Percentiles rank a stretch among this genome's conserved stretches.
phyloP scores from a whole-genome alignment of 2,888 invertebrate species.

The Blastobasis adustella region DNA sequence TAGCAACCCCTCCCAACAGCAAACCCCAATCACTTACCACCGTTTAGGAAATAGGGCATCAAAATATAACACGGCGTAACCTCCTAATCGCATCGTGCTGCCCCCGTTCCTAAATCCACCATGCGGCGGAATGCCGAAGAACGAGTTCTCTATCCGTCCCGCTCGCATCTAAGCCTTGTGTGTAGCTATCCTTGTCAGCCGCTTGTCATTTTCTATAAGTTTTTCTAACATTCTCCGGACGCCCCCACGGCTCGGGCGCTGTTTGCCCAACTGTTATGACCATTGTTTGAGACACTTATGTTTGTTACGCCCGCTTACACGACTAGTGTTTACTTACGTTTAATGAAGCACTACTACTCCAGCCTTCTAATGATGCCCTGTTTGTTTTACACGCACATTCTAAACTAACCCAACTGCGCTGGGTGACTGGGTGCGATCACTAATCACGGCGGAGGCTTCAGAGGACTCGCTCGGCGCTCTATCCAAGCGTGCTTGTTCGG shows the following conservation, averaged over 20 bases:
- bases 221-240: conserved; percentile 70
- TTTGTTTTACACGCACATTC: conserved; percentile 12
- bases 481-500: too few species aligned
- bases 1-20: not conserved
- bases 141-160: conserved; percentile 69
- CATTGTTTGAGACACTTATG: conserved; percentile 66
- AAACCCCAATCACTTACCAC: conserved; percentile 45
- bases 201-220: conserved; percentile 75
- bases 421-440: too few species aligned
- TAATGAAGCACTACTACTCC: conserved; percentile 57
- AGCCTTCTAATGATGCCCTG: conserved; percentile 36
- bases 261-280: conserved; percentile 66
- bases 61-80: conserved; percentile 69
- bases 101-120: conserved; percentile 74
- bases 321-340: conserved; percentile 51
- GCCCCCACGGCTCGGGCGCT: conserved; percentile 46
- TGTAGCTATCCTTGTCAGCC: conserved; percentile 59
- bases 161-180: conserved; percentile 51
- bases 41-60: conserved; percentile 45
- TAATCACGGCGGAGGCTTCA: too few species aligned
- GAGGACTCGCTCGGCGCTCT: too few species aligned
- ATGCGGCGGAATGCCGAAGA: conserved; percentile 70
- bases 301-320: conserved; percentile 56
- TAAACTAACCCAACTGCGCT: too few species aligned
- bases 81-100: conserved; percentile 70